These are phyloP conservation scores for Eristalis arbustorum DNA, from an alignment of 2,888 invertebrate species.

Conservation along the genomic window DNA sequence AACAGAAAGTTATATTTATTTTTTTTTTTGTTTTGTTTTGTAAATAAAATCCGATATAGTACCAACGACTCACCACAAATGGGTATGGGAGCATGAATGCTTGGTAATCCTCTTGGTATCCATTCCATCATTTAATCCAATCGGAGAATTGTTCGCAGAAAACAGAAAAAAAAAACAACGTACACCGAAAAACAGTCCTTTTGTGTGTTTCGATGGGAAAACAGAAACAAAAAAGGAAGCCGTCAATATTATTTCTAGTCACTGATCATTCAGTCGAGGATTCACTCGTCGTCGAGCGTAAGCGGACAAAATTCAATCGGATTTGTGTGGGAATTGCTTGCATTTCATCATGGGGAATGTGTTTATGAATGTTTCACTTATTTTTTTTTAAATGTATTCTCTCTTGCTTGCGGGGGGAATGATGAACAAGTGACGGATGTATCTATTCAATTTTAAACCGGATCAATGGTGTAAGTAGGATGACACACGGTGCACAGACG, in stretches of 20 bases:
- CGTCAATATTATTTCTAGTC: constrained; percentile 23
- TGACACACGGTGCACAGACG: constrained; percentile 40
- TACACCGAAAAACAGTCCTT: not conserved
- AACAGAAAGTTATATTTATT: not conserved
- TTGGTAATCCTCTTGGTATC: constrained; percentile 81
- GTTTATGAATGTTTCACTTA: not conserved
- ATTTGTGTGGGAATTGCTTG: not conserved
- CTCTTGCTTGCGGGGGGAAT: not conserved
- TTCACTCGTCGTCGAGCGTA: too few relatives aligned
- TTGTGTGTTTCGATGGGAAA: not conserved
- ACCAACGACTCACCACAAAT: constrained; percentile 80
- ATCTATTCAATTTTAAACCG: constrained; percentile 31
- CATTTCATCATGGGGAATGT: not conserved
- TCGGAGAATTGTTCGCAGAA: constrained; percentile 19
- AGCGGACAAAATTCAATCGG: not conserved
- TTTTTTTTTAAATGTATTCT: too few relatives aligned
- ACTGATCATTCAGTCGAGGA: not conserved
- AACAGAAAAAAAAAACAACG: not conserved
- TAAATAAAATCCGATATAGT: constrained; percentile 65
- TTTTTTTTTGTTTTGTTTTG: not conserved
- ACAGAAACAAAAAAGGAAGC: not conserved
- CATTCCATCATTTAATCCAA: constrained; percentile 80
- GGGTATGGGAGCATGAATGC: constrained; percentile 80
- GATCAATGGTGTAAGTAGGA: constrained; percentile 55
- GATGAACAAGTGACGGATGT: constrained; percentile 9